A percentile compares a stretch with the other conserved stretches of the same genome.
Conservation (phyloP, 2,888 invertebrate genomes). For the Lochmaea crataegi region DNA sequence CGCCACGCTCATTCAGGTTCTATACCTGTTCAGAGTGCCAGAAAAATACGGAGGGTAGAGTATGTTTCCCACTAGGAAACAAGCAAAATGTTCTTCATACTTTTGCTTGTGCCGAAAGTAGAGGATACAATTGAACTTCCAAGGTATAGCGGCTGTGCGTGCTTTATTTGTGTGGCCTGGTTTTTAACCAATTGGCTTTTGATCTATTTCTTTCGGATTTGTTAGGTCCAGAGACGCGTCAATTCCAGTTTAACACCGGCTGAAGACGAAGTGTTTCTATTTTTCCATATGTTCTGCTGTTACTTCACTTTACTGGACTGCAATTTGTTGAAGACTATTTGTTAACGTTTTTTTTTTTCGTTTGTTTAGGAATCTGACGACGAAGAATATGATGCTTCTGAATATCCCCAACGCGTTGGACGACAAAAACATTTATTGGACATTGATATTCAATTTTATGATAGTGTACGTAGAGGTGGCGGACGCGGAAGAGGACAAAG, state of each 20-base stretch:
- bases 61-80: neutral
- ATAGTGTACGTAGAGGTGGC: slow-evolving; percentile 79
- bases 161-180: no score
- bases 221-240: no score
- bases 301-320: no score
- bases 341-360: neutral
- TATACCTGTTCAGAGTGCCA: neutral
- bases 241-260: no score
- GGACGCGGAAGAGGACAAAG: slow-evolving; percentile 71
- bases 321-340: no score
- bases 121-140: neutral
- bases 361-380: slow-evolving; percentile 60
- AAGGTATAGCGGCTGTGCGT: no score
- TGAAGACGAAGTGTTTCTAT: no score
- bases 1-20: no score
- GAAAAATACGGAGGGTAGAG: neutral
- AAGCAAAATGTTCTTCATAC: neutral
- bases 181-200: no score
- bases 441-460: slow-evolving; percentile 89
- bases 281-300: no score
- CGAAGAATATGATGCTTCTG: slow-evolving; percentile 77
- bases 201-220: no score
- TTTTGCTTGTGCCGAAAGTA: neutral
- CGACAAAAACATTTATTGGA: slow-evolving; percentile 87
- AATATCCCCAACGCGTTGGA: slow-evolving; percentile 88